These are phyloP conservation scores for Spinus olivaceus DNA, from an alignment of 2,797 vertebrate species.

Conservation along the genomic window DNA sequence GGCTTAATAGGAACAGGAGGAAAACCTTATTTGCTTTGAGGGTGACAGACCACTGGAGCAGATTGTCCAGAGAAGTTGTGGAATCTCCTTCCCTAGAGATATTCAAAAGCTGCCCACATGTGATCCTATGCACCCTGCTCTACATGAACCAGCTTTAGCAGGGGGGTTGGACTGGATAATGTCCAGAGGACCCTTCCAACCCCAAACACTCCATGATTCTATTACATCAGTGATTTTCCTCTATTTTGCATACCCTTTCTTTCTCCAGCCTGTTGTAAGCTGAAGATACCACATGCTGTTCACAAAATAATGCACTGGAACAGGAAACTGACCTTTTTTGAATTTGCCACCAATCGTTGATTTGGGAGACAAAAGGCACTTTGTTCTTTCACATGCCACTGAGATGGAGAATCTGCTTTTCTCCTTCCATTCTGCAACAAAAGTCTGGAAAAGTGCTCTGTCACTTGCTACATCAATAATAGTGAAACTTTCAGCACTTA, in stretches of 20 bases:
- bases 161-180: not conserved
- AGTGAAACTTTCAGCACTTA: slow-evolving; percentile 80
- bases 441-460: slow-evolving; percentile 86
- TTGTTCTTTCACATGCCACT: slow-evolving; percentile 85
- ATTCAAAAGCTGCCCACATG: not conserved
- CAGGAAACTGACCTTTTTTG: slow-evolving; percentile 79
- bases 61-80: not conserved
- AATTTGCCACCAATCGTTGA: slow-evolving; percentile 81
- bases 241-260: not conserved
- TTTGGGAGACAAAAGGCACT: slow-evolving; percentile 64
- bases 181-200: not conserved
- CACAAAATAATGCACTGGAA: not conserved
- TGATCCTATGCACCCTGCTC: not conserved
- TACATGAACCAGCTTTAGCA: not conserved
- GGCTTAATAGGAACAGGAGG: not conserved
- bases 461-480: slow-evolving; percentile 94
- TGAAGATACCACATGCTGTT: not conserved
- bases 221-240: not conserved
- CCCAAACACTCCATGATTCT: not conserved
- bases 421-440: slow-evolving; percentile 88
- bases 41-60: not conserved
- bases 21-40: not conserved
- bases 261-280: not conserved
- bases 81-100: not conserved
- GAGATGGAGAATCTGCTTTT: slow-evolving; percentile 86